These are phyloP conservation scores for Diglossa cyanea DNA, from an alignment of 2,797 vertebrate species.

Conservation along the genomic window DNA sequence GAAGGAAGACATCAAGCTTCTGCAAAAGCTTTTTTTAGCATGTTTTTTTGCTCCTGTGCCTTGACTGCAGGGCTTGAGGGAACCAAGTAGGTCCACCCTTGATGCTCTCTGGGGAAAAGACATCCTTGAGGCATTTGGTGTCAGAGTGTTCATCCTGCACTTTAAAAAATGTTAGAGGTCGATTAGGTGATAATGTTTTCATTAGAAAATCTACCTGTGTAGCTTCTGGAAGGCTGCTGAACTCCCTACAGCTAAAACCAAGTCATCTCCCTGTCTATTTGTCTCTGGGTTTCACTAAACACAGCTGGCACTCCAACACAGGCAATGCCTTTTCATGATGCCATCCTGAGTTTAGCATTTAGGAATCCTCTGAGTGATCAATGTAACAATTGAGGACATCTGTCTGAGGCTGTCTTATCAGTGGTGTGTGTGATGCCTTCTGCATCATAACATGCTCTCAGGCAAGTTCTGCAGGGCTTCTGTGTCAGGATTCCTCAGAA, in stretches of 20 bases:
- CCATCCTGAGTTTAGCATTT: not conserved
- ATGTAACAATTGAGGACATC: not conserved
- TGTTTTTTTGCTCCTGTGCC: not conserved
- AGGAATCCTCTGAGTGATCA: not conserved
- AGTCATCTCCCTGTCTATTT: not conserved
- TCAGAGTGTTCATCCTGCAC: not conserved
- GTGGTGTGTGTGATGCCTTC: not conserved
- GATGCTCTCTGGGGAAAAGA: not conserved
- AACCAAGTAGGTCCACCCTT: not conserved
- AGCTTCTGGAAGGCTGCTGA: not conserved
- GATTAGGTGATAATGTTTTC: accelerated
- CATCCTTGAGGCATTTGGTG: not conserved
- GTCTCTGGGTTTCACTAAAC: not conserved
- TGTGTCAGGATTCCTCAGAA: not conserved
- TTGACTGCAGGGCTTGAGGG: not conserved
- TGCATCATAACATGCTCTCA: not conserved
- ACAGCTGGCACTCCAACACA: not conserved
- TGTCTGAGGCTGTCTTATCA: constrained; percentile 17
- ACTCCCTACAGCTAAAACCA: not conserved
- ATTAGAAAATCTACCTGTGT: not conserved
- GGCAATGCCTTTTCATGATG: not conserved
- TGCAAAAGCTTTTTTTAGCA: not conserved
- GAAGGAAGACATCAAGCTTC: not conserved
- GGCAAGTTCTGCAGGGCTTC: not conserved
- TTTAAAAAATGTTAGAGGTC: not conserved